Percentiles rank a stretch among this genome's conserved stretches.
These are phyloP conservation scores for Tachysurus fulvidraco DNA, from an alignment of 2,113 vertebrate genomes.

Conservation along the genomic window DNA sequence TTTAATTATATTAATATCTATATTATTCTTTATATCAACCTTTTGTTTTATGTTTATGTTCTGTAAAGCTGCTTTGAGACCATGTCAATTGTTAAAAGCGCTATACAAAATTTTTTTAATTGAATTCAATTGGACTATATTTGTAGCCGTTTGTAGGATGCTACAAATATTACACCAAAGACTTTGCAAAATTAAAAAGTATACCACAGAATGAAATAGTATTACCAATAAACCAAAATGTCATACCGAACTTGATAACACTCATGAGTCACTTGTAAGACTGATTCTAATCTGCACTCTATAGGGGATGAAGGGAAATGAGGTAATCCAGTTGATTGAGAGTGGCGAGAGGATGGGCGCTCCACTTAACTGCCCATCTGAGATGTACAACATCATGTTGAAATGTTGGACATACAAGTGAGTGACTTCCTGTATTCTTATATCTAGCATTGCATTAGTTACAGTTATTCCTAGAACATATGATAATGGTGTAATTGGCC, in stretches of 20 bases:
- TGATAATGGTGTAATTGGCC: no score
- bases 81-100: no score
- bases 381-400: conserved; percentile 88
- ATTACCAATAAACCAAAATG: neutral
- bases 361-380: conserved; percentile 80
- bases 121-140: no score
- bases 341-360: conserved; percentile 83
- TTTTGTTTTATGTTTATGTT: no score
- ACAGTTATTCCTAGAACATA: neutral
- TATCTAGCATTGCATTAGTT: neutral
- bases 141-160: neutral
- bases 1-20: no score
- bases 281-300: neutral
- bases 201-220: neutral
- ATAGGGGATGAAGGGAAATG: conserved; percentile 94
- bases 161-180: neutral
- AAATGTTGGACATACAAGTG: conserved; percentile 94
- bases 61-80: no score
- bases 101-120: no score
- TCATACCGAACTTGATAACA: neutral
- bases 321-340: conserved; percentile 91
- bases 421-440: conserved; percentile 59
- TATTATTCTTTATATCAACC: no score
- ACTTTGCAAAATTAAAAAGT: neutral
- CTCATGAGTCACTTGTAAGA: neutral